A percentile compares a stretch with the other conserved stretches of the same genome.
Conservation (phyloP, 2,888 invertebrate species). For the Nipponacmea schrenckii region DNA sequence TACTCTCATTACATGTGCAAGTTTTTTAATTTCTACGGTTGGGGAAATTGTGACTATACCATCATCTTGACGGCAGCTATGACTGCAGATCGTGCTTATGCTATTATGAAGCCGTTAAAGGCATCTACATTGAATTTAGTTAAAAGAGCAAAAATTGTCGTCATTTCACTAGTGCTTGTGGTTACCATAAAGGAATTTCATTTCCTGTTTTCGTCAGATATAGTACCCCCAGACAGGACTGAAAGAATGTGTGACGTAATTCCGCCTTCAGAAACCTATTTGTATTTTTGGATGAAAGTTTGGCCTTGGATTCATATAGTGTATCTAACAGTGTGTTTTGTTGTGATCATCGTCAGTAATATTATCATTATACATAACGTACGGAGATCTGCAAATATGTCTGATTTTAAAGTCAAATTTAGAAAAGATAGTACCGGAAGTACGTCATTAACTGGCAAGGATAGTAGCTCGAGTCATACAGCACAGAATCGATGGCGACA, state of each 20-base stretch:
- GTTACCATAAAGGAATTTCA: constrained; percentile 28
- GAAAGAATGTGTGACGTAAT: constrained; percentile 28
- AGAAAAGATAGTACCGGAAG: neutral
- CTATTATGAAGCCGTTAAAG: constrained; percentile 46
- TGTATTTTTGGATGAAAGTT: constrained; percentile 37
- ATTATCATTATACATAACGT: constrained; percentile 41
- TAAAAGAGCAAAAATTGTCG: constrained; percentile 33
- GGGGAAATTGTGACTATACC: constrained; percentile 48
- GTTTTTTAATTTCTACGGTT: constrained; percentile 54
- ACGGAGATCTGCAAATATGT: constrained; percentile 29
- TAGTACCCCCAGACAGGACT: constrained; percentile 18
- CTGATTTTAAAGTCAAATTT: neutral
- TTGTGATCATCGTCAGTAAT: constrained; percentile 44
- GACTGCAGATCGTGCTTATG: constrained; percentile 51
- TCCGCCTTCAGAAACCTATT: constrained; percentile 19
- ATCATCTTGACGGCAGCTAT: constrained; percentile 48
- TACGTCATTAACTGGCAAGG: neutral
- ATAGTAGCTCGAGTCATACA: neutral
- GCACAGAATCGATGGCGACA: constrained; percentile 32
- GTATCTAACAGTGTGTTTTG: constrained; percentile 40
- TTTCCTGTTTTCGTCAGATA: constrained; percentile 27
- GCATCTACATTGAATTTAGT: constrained; percentile 36
- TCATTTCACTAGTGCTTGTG: constrained; percentile 1
- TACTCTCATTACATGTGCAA: constrained; percentile 47
- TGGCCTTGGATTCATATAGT: constrained; percentile 50